A percentile compares a stretch with the other conserved stretches of the same genome.
Evolutionary conservation across 2,113 vertebrate genomes (phyloP).

Genomic region (Sialia sialis): DNA sequence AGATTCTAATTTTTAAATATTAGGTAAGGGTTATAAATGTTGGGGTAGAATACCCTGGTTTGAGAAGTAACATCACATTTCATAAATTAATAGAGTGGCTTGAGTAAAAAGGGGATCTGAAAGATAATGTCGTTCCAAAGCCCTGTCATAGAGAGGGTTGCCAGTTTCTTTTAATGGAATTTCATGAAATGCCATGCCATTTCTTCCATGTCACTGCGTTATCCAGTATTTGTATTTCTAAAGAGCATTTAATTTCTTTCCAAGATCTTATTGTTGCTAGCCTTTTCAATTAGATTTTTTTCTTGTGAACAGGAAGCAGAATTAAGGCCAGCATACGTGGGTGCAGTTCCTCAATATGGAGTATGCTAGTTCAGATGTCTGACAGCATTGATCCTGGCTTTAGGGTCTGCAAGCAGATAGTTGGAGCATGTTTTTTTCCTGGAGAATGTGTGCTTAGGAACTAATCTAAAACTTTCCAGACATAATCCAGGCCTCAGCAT

Average conservation of each 20-base stretch:
- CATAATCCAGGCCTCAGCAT: not conserved
- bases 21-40: not conserved
- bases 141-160: not conserved
- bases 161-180: not conserved
- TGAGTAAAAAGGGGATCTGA: not conserved
- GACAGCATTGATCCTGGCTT: not conserved
- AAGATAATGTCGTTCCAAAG: not conserved
- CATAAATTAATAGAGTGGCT: not conserved
- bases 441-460: not conserved
- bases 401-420: not conserved
- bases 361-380: not conserved
- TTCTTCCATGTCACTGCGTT: not conserved
- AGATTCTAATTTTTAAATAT: not conserved
- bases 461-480: conserved; percentile 25
- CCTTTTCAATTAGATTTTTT: not conserved
- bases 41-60: not conserved
- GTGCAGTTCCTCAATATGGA: not conserved
- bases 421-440: not conserved
- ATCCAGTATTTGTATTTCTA: not conserved
- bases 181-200: not conserved
- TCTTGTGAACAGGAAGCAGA: not conserved
- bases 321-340: not conserved
- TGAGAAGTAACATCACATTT: not conserved
- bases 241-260: not conserved
- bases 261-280: not conserved